A percentile compares a stretch with the other conserved stretches of the same genome.
These are phyloP conservation scores for Tinea semifulvella DNA, from an alignment of 2,888 invertebrate genomes.

Conservation along the genomic window DNA sequence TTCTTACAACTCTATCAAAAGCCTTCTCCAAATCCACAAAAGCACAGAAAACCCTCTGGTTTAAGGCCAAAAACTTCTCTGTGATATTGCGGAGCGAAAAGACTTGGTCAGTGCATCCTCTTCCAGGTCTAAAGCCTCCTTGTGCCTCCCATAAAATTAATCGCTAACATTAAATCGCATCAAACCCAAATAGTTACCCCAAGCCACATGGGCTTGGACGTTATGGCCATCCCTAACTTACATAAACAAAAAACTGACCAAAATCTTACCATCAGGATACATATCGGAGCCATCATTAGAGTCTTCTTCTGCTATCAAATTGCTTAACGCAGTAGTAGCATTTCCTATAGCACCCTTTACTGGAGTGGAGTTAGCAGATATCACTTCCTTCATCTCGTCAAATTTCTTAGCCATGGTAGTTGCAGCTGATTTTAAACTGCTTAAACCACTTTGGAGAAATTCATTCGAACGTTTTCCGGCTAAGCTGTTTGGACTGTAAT, in stretches of 20 bases:
- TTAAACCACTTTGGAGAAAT: constrained; percentile 84
- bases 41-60: too few relatives aligned
- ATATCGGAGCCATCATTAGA: constrained; percentile 54
- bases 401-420: constrained; percentile 87
- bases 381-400: constrained; percentile 91
- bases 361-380: constrained; percentile 88
- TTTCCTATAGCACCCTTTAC: constrained; percentile 71
- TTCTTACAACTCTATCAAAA: too few relatives aligned
- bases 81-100: too few relatives aligned
- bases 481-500: constrained; percentile 79
- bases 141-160: too few relatives aligned
- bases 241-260: background rate
- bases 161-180: too few relatives aligned
- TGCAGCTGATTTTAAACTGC: constrained; percentile 86
- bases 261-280: constrained; percentile 54
- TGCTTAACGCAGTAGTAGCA: constrained; percentile 49
- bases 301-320: constrained; percentile 47
- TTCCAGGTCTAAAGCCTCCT: too few relatives aligned
- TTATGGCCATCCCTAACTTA: too few relatives aligned
- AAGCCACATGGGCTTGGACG: too few relatives aligned
- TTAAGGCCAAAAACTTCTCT: too few relatives aligned
- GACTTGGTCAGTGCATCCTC: too few relatives aligned
- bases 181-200: too few relatives aligned
- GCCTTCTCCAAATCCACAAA: too few relatives aligned
- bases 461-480: constrained; percentile 90